Evolutionary conservation across 2,113 vertebrate species (phyloP), one percentile per base, ranked within the genome.

Genomic region (Channa maculata): DNA sequence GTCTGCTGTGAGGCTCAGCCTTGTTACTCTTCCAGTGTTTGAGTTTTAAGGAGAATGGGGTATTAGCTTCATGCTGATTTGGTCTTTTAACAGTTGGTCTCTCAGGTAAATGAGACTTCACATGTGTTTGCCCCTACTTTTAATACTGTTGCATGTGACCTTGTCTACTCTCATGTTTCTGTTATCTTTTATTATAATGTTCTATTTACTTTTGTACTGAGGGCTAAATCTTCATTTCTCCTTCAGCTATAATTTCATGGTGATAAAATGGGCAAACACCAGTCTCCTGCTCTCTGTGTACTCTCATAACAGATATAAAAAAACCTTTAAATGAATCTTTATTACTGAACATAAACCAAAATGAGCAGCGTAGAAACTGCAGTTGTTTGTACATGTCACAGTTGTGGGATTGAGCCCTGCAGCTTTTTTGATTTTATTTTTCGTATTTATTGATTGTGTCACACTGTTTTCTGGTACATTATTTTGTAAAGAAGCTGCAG

Each of bases 371-470:
- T 3, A 10, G 39, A 6, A 1, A 34, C 38, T 38, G 45, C 14
- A 59, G 44, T 15, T 49, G 14, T 59, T 10, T 71, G 73, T 71
- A 73, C 57, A 54, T 62, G 37, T 62, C 4, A 0, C 44, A 8
- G 36, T 58, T 39, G 15, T n/a, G 39, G 54, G 51, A 44, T 24
- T 44, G 50, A 37, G 33, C 5, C n/a, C 41, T 15, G 70, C 38
- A 53, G 65, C 49, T 51, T 6, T 46, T 3, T 66, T 43, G 50
- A 45, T 61, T 66, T 33, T 41, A 37, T 53, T 38, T 46, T 45
- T 8, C 4, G 10, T 86, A 84, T 88, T 86, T 86, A 88, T 88
- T 88, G 74, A 81, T 81, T 24, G 69, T 86, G 52, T 79, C 33
- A 15, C 66, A 73, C 45, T 75, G 63, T 80, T 65, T 71, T 67